Evolutionary conservation across 2,797 vertebrate genomes (phyloP).

Genomic region (Orientallactaga sibirica): DNA sequence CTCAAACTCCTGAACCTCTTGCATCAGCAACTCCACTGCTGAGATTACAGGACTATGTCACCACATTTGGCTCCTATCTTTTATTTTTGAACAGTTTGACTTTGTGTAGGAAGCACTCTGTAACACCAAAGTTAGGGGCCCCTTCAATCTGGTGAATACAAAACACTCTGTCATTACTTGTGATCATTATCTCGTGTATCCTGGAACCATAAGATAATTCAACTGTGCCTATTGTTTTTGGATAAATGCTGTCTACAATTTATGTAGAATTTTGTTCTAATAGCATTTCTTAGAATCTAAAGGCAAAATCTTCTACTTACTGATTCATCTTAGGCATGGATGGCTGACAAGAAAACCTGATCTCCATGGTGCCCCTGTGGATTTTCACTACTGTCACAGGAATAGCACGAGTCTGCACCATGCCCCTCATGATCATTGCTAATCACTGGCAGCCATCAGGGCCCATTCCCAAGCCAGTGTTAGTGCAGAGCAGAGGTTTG

Average conservation of each 20-base stretch:
- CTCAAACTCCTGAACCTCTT: neutral
- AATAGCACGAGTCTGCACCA: neutral
- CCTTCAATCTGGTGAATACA: neutral
- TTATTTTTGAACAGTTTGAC: neutral
- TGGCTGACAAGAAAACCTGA: neutral
- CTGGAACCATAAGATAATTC: too few species aligned
- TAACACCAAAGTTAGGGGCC: neutral
- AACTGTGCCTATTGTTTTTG: neutral
- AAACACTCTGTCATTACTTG: neutral
- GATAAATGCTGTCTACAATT: neutral
- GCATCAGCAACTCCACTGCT: neutral
- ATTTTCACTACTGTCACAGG: neutral
- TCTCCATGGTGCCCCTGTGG: neutral
- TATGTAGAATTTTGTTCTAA: neutral
- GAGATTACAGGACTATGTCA: neutral
- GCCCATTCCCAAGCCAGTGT: neutral
- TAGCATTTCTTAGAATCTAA: neutral
- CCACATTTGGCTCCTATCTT: neutral
- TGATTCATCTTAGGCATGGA: accelerated
- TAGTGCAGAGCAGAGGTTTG: too few species aligned
- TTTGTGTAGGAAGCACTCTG: neutral
- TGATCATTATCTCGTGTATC: neutral
- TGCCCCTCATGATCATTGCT: neutral
- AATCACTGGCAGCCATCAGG: neutral
- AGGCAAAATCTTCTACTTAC: neutral